Evolutionary conservation across 64 coral and sea anemone species (phyloP).

Genomic region (Porites australiensis): DNA sequence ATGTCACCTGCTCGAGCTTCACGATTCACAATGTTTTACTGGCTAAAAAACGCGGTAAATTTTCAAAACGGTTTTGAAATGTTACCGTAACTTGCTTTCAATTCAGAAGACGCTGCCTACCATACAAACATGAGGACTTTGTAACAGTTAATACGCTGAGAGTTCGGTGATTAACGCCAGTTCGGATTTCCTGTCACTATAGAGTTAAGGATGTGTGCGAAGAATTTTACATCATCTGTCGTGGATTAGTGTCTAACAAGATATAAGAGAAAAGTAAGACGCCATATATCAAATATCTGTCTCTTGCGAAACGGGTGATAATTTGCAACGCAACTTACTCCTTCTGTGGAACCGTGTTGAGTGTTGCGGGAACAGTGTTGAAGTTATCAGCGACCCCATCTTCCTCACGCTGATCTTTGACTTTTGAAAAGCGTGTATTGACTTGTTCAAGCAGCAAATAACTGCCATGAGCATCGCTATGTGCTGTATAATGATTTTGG

Average conservation of each 20-base stretch:
- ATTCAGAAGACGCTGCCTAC: neutral
- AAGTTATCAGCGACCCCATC: conserved; percentile 24
- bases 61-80: conserved; percentile 37
- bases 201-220: neutral
- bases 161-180: neutral
- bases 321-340: neutral
- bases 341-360: neutral
- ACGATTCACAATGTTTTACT: conserved; percentile 16
- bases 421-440: conserved; percentile 26
- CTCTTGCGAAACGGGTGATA: neutral
- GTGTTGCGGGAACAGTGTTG: conserved; percentile 9
- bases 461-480: conserved; percentile 19
- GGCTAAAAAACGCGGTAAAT: conserved; percentile 49
- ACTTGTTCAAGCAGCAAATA: conserved; percentile 11
- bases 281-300: conserved; percentile 26
- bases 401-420: conserved; percentile 44
- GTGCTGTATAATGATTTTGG: conserved; percentile 30
- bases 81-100: neutral
- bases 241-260: neutral
- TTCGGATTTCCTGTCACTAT: conserved; percentile 31
- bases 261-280: neutral
- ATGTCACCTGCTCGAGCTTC: conserved; percentile 14
- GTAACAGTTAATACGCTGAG: neutral
- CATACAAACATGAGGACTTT: neutral
- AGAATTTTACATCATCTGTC: conserved; percentile 22